phyloP scores from a whole-genome alignment of 2,113 vertebrate genomes.

The rat (Rattus norvegicus) region DNA sequence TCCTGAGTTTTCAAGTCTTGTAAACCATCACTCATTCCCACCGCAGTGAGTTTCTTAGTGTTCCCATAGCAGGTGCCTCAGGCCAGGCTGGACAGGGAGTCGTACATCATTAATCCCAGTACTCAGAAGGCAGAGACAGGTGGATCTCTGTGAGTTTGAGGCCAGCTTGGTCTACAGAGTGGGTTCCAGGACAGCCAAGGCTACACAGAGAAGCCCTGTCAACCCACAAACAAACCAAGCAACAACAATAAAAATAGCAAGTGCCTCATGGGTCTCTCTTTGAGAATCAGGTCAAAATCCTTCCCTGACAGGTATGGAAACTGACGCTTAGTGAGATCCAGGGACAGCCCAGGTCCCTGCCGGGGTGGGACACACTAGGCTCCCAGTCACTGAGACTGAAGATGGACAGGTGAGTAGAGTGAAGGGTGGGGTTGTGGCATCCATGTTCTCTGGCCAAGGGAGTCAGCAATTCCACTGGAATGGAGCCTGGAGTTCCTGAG shows the following conservation, averaged over 20 bases:
- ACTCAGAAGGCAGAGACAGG: too few relatives aligned
- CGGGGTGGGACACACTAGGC: rapidly evolving
- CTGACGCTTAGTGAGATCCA: neutral
- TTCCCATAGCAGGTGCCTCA: neutral
- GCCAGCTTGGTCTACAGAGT: too few relatives aligned
- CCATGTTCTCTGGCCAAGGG: neutral
- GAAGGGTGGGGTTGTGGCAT: neutral
- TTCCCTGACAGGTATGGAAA: neutral
- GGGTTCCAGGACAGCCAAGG: too few relatives aligned
- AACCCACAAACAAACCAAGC: too few relatives aligned
- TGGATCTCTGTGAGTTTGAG: too few relatives aligned
- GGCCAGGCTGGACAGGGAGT: too few relatives aligned
- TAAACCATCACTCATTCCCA: neutral
- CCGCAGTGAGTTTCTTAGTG: neutral
- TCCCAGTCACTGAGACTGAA: neutral
- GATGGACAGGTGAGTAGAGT: neutral
- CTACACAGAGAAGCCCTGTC: too few relatives aligned
- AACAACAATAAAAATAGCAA: neutral
- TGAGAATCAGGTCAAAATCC: neutral
- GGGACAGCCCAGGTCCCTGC: neutral
- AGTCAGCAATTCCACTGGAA: constrained; percentile 45
- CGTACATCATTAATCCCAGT: too few relatives aligned
- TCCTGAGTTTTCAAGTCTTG: neutral
- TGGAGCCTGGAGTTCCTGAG: constrained; percentile 37
- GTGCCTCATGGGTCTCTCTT: neutral